phyloP scores from a whole-genome alignment of 2,888 invertebrate genomes.

The Spodoptera exigua region DNA sequence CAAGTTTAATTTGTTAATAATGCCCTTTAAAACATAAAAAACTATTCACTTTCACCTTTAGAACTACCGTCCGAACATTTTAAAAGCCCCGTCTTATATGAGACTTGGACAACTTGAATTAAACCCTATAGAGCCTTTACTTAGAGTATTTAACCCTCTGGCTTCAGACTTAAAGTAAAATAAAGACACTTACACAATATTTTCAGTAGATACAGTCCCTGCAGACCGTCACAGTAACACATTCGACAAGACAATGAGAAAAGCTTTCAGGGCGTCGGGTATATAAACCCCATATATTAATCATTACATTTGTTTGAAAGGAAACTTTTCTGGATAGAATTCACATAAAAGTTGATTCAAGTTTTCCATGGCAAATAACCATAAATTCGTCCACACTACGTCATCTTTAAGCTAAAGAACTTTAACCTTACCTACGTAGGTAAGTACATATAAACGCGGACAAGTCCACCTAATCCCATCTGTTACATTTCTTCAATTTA shows the following conservation, averaged over 20 bases:
- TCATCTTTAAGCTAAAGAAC: too few relatives aligned
- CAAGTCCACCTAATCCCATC: too few relatives aligned
- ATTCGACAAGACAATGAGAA: slow-evolving; percentile 54
- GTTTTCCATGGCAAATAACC: slow-evolving; percentile 69
- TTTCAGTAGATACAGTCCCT: slow-evolving; percentile 5
- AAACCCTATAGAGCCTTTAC: background rate
- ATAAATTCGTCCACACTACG: slow-evolving; percentile 44
- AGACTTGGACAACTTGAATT: background rate
- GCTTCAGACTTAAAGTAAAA: background rate
- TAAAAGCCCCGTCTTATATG: too few relatives aligned
- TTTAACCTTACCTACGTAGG: too few relatives aligned
- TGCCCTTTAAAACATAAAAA: too few relatives aligned
- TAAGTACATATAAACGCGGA: too few relatives aligned
- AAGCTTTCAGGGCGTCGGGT: slow-evolving; percentile 17
- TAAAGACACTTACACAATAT: slow-evolving; percentile 51
- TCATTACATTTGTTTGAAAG: slow-evolving; percentile 59
- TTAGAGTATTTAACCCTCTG: background rate
- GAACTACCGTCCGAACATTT: too few relatives aligned
- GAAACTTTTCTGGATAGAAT: slow-evolving; percentile 66
- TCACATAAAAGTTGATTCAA: slow-evolving; percentile 56
- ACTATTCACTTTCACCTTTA: too few relatives aligned
- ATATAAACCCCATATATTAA: slow-evolving; percentile 61
- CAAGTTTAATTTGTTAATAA: too few relatives aligned
- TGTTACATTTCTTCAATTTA: too few relatives aligned
- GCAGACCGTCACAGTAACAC: slow-evolving; percentile 35